Evolutionary conservation across 2,797 vertebrate genomes (phyloP), one percentile per base, ranked within the genome.

Genomic region (Pelobates cultripes): DNA sequence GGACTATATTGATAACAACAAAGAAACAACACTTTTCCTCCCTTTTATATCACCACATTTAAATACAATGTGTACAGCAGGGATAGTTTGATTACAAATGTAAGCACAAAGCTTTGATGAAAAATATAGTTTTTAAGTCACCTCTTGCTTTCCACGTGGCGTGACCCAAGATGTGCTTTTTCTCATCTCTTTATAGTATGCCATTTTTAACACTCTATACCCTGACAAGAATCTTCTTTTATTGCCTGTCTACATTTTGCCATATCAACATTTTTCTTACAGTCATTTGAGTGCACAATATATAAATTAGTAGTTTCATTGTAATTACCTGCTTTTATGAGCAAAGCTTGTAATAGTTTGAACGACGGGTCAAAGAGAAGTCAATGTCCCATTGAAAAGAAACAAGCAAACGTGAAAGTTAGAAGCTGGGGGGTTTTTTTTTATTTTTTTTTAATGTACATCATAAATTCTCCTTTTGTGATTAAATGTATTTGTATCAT

Each of bases 221-320:
- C 43, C 17, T 80, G 71, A 67, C 51, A 80, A 51, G 43, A 64
- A 74, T 60, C 53, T 57, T 68, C 6, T 57, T 68, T 74, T 80
- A 80, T 63, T 41, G 47, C 61, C 14, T 3, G 71, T 74, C 61
- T 66, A 60, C 70, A 79, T 79, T 55, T 44, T 66, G 44, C 78
- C 53, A 72, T 45, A 73, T 79, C 78, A 79, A 79, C 78, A 79
- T 73, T 73, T 67, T 64, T 70, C 70, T 67, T 74, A 60, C 47
- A 63, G 45, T 41, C 64, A n/a, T 74, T 69, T 80, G 43, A 80
- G 60, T 74, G 78, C 55, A 47, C n/a, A 80, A 74, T 71, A 68
- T 45, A 67, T 60, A 80, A 80, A 67, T 68, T 70, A 73, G 70
- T 42, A 60, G 66, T 70, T 60, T 41, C 60, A 72, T 79, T 72